Evolutionary conservation across 2,888 invertebrate species (phyloP).

Genomic region (Stenolophus ochropezus): DNA sequence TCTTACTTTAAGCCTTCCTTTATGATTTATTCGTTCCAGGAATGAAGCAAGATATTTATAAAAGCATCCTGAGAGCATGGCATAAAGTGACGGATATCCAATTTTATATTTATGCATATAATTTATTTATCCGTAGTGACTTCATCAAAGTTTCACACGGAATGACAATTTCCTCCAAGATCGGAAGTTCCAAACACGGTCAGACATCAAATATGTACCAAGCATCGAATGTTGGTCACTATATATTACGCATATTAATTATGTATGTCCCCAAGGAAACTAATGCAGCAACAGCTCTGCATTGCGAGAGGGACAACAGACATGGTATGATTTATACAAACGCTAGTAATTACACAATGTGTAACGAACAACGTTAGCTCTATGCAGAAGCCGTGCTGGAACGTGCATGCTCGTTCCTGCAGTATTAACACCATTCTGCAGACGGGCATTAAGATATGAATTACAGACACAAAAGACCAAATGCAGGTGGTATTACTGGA

Average conservation of each 20-base stretch:
- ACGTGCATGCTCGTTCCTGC: slow-evolving; percentile 30
- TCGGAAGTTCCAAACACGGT: neutral
- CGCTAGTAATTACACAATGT: slow-evolving; percentile 43
- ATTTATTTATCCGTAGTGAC: neutral
- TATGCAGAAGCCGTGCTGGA: too few species aligned
- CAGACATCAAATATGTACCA: slow-evolving; percentile 12
- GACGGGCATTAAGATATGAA: slow-evolving; percentile 44
- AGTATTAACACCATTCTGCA: slow-evolving; percentile 37
- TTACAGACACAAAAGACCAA: slow-evolving; percentile 37
- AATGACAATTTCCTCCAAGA: slow-evolving; percentile 3
- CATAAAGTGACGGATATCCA: neutral
- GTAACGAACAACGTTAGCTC: neutral
- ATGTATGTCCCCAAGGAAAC: slow-evolving; percentile 33
- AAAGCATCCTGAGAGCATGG: neutral
- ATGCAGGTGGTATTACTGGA: slow-evolving; percentile 11
- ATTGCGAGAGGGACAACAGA: slow-evolving; percentile 16
- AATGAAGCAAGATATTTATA: neutral
- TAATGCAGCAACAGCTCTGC: neutral
- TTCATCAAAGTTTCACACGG: neutral
- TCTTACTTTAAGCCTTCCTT: too few species aligned
- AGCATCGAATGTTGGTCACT: slow-evolving; percentile 30
- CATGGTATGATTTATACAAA: slow-evolving; percentile 49
- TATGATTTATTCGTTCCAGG: neutral
- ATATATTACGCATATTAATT: slow-evolving; percentile 31
- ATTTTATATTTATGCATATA: neutral